These are phyloP conservation scores for Malacoctenus gilli DNA, from an alignment of 2,797 vertebrate genomes.

Conservation along the genomic window DNA sequence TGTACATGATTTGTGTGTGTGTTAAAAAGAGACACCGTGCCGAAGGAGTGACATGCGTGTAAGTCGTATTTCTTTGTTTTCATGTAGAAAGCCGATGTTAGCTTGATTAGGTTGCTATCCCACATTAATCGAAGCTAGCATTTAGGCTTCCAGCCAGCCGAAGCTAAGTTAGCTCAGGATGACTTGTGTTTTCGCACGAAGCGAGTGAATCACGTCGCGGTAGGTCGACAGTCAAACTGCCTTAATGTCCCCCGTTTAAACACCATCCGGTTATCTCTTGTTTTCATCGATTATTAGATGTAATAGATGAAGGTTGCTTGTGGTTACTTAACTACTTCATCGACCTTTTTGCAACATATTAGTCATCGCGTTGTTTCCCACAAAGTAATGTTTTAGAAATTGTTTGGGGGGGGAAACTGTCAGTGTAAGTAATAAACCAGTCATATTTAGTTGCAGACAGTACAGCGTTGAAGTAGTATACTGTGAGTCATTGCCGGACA, in stretches of 20 bases:
- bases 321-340: constrained; percentile 22
- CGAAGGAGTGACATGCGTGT: constrained; percentile 42
- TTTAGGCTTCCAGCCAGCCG: constrained; percentile 18
- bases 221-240: not conserved
- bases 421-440: too few relatives aligned
- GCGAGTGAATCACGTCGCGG: not conserved
- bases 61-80: constrained; percentile 48
- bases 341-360: constrained; percentile 11
- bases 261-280: too few relatives aligned
- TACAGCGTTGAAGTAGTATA: too few relatives aligned
- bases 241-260: too few relatives aligned
- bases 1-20: constrained; percentile 32
- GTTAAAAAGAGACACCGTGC: not conserved
- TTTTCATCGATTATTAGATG: not conserved
- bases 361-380: too few relatives aligned
- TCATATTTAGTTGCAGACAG: too few relatives aligned
- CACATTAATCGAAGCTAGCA: constrained; percentile 31
- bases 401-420: too few relatives aligned
- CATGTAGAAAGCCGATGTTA: constrained; percentile 5
- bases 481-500: too few relatives aligned
- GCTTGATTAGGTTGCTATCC: constrained; percentile 14
- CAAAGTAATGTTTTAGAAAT: too few relatives aligned
- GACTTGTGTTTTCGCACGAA: constrained; percentile 5
- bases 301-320: not conserved
- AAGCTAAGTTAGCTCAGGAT: constrained; percentile 39